Conservation (phyloP, 2,888 invertebrate genomes). For the Dioctria linearis region DNA sequence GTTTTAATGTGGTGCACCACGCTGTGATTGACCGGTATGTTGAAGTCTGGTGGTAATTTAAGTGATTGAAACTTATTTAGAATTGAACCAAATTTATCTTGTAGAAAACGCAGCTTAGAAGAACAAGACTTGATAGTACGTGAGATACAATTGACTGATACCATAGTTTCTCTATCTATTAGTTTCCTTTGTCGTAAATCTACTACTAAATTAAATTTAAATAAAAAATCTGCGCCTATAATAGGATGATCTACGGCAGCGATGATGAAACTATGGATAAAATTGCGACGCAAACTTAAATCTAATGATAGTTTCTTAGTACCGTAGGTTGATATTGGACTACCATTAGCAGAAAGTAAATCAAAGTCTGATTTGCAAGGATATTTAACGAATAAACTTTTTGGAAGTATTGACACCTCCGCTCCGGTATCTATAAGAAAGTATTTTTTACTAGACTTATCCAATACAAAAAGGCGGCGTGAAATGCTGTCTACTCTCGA, state of each 20-base stretch:
- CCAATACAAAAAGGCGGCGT: no score
- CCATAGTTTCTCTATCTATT: not conserved
- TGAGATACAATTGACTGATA: not conserved
- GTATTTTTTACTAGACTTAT: no score
- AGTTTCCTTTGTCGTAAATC: not conserved
- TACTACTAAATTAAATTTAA: not conserved
- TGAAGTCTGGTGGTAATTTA: not conserved
- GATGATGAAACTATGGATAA: no score
- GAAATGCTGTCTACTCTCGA: no score
- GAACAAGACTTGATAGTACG: not conserved
- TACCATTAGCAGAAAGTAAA: no score
- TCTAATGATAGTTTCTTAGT: no score
- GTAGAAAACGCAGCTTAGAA: not conserved
- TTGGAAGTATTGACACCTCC: no score
- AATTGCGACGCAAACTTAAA: no score
- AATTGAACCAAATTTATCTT: not conserved
- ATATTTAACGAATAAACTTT: no score
- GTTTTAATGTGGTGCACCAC: not conserved
- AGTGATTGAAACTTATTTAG: not conserved
- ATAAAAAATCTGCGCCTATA: conserved; percentile 13
- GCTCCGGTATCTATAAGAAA: no score
- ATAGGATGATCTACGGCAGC: not conserved
- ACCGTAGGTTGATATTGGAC: no score
- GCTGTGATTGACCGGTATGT: not conserved
- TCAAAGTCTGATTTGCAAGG: no score